Conservation (phyloP, 2,113 vertebrate genomes). For the Equus quagga region DNA sequence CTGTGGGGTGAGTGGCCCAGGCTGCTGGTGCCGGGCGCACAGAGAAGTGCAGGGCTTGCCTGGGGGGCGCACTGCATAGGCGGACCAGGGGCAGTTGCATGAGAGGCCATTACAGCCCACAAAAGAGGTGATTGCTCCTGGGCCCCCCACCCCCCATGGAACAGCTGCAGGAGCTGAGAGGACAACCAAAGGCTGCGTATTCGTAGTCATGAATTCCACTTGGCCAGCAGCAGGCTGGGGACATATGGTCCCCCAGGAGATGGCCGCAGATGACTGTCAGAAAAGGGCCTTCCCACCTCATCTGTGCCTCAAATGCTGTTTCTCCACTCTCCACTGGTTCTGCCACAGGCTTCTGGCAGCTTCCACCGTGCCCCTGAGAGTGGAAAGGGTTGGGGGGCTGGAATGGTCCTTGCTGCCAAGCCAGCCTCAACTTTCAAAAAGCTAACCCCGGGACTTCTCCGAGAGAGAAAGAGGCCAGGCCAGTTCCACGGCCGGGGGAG, state of each 20-base stretch:
- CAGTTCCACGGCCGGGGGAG: neutral
- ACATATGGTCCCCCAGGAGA: neutral
- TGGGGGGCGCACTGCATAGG: fast-evolving
- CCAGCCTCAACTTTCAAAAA: neutral
- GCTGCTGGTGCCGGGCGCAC: fast-evolving
- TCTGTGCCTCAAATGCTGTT: neutral
- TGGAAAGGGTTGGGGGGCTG: neutral
- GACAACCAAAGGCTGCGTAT: neutral
- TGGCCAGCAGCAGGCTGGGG: neutral
- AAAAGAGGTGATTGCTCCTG: neutral
- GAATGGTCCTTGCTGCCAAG: neutral
- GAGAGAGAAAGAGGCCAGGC: neutral
- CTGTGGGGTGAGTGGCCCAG: fast-evolving
- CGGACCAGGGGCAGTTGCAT: neutral
- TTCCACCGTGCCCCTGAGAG: neutral
- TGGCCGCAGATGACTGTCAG: neutral
- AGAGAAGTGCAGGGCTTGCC: fast-evolving
- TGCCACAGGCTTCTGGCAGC: neutral
- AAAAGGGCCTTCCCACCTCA: neutral
- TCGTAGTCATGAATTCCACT: neutral
- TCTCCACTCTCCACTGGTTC: neutral
- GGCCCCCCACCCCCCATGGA: neutral
- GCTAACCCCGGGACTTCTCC: neutral
- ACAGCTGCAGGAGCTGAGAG: neutral
- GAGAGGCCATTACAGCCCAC: neutral